A percentile compares a stretch with the other conserved stretches of the same genome.
These are phyloP conservation scores for Mantis religiosa DNA, from an alignment of 2,888 invertebrate species.

Conservation along the genomic window DNA sequence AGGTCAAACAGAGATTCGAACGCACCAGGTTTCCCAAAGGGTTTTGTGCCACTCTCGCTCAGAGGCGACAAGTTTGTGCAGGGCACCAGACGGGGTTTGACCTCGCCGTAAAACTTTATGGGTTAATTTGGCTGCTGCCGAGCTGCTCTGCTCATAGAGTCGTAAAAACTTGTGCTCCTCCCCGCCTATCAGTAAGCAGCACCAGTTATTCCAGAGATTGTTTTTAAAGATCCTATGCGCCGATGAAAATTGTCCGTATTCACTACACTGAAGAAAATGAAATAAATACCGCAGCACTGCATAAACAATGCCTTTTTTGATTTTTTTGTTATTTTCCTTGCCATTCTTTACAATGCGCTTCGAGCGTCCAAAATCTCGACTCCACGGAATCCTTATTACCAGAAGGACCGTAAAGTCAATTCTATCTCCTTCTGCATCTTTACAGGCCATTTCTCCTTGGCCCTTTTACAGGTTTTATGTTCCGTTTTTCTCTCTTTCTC, in stretches of 20 bases:
- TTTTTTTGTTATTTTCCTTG: background rate
- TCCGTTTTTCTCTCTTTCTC: background rate
- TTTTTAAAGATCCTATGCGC: background rate
- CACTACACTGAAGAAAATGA: background rate
- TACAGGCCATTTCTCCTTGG: background rate
- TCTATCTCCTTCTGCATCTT: background rate
- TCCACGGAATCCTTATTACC: background rate
- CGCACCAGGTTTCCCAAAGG: background rate
- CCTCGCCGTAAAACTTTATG: background rate
- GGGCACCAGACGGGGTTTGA: background rate
- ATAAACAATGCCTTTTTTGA: background rate
- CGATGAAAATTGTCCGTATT: background rate
- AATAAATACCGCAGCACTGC: background rate
- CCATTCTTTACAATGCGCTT: background rate
- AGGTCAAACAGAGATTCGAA: too few relatives aligned
- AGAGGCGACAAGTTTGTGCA: background rate
- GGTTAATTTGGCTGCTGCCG: background rate
- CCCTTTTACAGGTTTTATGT: background rate
- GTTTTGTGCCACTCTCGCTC: background rate
- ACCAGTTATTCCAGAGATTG: background rate
- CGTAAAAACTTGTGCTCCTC: background rate
- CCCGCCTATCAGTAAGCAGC: background rate
- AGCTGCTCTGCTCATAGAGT: background rate
- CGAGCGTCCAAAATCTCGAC: background rate
- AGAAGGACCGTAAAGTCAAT: background rate